Base-by-base conservation (phyloP, 2,888 invertebrate species). In the Eueremaeus valkanovi region DNA sequence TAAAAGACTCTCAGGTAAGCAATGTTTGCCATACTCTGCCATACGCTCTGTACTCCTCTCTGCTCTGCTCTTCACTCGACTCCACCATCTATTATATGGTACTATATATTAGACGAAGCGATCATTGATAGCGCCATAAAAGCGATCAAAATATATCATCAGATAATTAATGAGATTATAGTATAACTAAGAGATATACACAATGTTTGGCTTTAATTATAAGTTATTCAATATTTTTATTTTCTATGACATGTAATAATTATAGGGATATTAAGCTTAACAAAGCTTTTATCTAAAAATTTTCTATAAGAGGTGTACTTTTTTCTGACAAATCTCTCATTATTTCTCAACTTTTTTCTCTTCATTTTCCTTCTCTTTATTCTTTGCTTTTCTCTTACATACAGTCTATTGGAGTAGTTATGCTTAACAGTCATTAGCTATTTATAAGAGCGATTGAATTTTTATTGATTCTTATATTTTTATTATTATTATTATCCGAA, bases 1-100 rank as follows among this genome's bases (percentile, higher is more conserved):
- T 98, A 16, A 97, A 97, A 83, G 97, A 98, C 82, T 96, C 96
- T 79, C 97, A 97, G 91, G 97, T 96, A 81, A 86, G 87, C 79
- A 9, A 27, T 45, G 21, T 21, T 18, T 6, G 21, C 40, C 11
- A 45, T 45, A 21, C 45, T 29, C 24, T 9, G n/a, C 3, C 3
- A 16, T 63, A 63, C 18, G 29, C n/a, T 29, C 11, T 63, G 33
- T n/a, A n/a, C 24, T 70, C 40, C 42, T n/a, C 36, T n/a, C 63
- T 36, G 8, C 27, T 29, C 29, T 29, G 13, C 63, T 21, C 36
- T 5, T 21, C 29, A 21, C 36, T 55, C 1, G 3, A 55, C 55
- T 3, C n/a, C 3, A 5, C 3, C 5, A 11, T 6, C 49, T 49
- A 49, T 49, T 9, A n/a, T 49, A 49, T 49, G 21, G n/a, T 49